Percentiles rank a stretch among this genome's conserved stretches.
phyloP scores from a whole-genome alignment of 2,888 invertebrate genomes.

The Aelia acuminata region DNA sequence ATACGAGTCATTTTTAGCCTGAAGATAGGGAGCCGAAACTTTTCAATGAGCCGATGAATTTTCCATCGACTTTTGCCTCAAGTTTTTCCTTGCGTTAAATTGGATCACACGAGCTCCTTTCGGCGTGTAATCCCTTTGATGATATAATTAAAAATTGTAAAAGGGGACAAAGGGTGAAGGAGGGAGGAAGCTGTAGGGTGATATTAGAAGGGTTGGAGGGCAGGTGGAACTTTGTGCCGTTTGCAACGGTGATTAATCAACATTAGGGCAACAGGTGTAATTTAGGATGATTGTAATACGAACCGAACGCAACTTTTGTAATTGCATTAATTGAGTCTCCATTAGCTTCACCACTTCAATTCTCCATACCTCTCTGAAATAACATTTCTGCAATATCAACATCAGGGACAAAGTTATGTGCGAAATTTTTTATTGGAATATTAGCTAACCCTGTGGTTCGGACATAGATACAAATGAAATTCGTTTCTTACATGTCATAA shows the following conservation, averaged over 20 bases:
- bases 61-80: not conserved
- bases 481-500: too few species aligned
- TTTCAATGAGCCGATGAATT: not conserved
- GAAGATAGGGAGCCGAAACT: too few species aligned
- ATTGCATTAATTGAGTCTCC: conserved; percentile 15
- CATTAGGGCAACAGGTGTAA: conserved; percentile 28
- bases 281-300: conserved; percentile 31
- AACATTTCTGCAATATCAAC: not conserved
- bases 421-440: too few species aligned
- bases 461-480: too few species aligned
- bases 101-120: not conserved
- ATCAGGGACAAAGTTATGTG: not conserved
- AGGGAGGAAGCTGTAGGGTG: not conserved
- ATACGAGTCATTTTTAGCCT: too few species aligned
- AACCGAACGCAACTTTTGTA: conserved; percentile 1
- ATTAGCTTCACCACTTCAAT: not conserved
- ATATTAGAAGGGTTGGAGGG: not conserved
- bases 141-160: not conserved
- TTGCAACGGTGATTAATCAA: not conserved
- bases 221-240: not conserved
- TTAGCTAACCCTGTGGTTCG: too few species aligned
- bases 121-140: not conserved
- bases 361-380: not conserved
- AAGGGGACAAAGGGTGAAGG: not conserved
- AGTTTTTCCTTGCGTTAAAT: not conserved